These are phyloP conservation scores for Pteronura brasiliensis DNA, from an alignment of 2,113 vertebrate genomes.

Conservation along the genomic window DNA sequence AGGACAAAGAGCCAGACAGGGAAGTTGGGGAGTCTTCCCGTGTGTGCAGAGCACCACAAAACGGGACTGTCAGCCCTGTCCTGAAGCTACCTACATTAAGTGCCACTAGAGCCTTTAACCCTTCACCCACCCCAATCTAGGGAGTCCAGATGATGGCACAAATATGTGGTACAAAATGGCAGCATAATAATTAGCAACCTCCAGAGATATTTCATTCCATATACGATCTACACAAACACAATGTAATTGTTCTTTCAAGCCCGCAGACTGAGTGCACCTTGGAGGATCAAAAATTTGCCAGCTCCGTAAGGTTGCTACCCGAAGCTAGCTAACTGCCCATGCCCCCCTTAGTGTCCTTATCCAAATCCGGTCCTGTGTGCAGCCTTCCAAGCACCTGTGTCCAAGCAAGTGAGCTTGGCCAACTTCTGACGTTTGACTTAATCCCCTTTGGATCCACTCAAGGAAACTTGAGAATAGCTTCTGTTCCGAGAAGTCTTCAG, in stretches of 20 bases:
- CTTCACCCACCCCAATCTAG: not conserved
- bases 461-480: slow-evolving; percentile 21
- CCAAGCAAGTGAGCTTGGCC: not conserved
- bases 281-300: not conserved
- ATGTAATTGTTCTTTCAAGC: not conserved
- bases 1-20: not conserved
- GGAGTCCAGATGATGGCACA: not conserved
- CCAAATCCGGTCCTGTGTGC: not conserved
- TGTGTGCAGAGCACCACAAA: not conserved
- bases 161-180: not conserved
- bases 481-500: not conserved
- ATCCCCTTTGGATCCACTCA: slow-evolving; percentile 32
- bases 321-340: not conserved
- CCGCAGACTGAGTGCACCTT: not conserved
- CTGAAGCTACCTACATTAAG: not conserved
- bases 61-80: not conserved
- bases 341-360: not conserved
- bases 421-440: slow-evolving; percentile 36
- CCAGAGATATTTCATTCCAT: not conserved
- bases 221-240: not conserved
- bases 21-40: not conserved
- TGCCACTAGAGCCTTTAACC: not conserved
- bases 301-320: not conserved
- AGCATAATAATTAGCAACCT: not conserved
- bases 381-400: fast-evolving